phyloP scores from a whole-genome alignment of 2,888 invertebrate genomes.

The Corbicula japonica region DNA sequence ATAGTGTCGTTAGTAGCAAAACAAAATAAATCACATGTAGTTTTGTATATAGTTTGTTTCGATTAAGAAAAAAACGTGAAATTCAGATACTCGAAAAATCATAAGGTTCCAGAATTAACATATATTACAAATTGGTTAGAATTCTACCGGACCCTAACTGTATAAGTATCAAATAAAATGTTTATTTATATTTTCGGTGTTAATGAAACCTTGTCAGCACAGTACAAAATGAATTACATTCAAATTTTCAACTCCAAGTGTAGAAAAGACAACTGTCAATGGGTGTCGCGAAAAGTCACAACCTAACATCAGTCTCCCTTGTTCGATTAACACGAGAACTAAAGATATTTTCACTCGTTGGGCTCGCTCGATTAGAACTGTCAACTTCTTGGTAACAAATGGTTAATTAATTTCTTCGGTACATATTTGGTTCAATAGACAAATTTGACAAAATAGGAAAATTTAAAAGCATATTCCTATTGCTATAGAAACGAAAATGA shows the following conservation, averaged over 20 bases:
- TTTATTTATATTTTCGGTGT: too few relatives aligned
- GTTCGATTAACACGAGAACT: constrained; percentile 51
- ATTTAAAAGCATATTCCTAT: constrained; percentile 65
- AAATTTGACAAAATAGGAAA: constrained; percentile 64
- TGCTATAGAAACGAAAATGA: constrained; percentile 68
- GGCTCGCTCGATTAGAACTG: constrained; percentile 48
- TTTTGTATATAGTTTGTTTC: too few relatives aligned
- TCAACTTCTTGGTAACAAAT: constrained; percentile 61
- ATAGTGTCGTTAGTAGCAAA: too few relatives aligned
- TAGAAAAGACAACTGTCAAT: constrained; percentile 41
- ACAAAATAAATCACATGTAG: too few relatives aligned
- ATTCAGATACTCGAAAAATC: too few relatives aligned
- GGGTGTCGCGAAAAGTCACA: constrained; percentile 45
- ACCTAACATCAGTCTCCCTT: constrained; percentile 56
- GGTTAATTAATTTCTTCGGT: constrained; percentile 47
- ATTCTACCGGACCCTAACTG: too few relatives aligned
- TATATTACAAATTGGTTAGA: too few relatives aligned
- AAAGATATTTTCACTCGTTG: constrained; percentile 52
- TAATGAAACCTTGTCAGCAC: background rate
- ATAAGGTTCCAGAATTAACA: too few relatives aligned
- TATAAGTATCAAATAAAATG: too few relatives aligned
- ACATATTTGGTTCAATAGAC: constrained; percentile 63
- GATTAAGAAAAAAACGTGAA: too few relatives aligned
- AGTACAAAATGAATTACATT: constrained; percentile 50
- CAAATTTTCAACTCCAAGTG: constrained; percentile 42